phyloP scores from a whole-genome alignment of 2,797 vertebrate species.

The Macropus fuliginosus region DNA sequence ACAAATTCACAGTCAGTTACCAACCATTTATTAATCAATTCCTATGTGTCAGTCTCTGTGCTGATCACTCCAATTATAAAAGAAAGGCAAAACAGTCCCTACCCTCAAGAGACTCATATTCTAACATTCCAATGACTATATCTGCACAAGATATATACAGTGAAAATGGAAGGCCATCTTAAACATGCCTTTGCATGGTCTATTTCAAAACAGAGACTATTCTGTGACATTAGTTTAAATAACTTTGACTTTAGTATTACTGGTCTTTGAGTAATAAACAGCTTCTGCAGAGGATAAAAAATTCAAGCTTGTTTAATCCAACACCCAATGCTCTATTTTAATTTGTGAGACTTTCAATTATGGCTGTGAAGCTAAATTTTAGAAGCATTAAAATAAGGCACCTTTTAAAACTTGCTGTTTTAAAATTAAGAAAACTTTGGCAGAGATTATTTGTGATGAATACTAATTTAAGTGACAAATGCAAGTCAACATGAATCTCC shows the following conservation, averaged over 20 bases:
- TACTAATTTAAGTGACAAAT: background rate
- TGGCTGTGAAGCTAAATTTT: constrained; percentile 26
- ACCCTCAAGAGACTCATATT: background rate
- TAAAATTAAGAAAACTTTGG: constrained; percentile 36
- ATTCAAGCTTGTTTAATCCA: constrained; percentile 5
- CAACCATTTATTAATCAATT: background rate
- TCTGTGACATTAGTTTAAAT: constrained; percentile 17
- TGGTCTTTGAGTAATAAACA: constrained; percentile 5
- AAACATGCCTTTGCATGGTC: background rate
- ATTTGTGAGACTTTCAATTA: background rate
- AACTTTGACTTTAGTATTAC: constrained; percentile 27
- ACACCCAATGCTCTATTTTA: constrained; percentile 24
- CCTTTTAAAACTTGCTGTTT: constrained; percentile 24
- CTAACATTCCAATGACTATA: background rate
- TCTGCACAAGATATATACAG: background rate
- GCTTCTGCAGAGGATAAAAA: constrained; percentile 34
- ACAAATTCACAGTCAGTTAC: background rate
- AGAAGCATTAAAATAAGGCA: background rate
- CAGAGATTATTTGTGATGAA: constrained; percentile 37
- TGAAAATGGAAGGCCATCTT: background rate
- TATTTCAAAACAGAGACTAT: background rate
- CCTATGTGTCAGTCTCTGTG: background rate
- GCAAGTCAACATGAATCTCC: background rate
- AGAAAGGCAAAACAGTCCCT: background rate
- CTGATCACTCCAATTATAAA: background rate